Evolutionary conservation across 2,113 vertebrate genomes (phyloP).

Genomic region (Ardeotis arabs): DNA sequence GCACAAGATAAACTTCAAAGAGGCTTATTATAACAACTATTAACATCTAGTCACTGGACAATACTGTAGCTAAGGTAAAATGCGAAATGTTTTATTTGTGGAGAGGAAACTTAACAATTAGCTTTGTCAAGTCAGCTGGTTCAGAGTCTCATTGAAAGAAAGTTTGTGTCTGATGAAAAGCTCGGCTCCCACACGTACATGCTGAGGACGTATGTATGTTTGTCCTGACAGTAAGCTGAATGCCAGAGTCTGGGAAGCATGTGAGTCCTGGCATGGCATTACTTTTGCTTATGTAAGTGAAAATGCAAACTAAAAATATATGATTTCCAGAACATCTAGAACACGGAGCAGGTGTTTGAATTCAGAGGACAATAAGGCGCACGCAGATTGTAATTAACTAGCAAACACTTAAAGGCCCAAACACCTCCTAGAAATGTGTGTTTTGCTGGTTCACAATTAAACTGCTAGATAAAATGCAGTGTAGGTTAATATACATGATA

Average conservation of each 20-base stretch:
- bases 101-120: not conserved
- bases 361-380: not conserved
- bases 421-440: not conserved
- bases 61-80: conserved; percentile 26
- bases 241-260: not conserved
- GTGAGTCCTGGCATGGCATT: not conserved
- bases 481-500: not conserved
- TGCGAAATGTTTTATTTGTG: not conserved
- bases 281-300: not conserved
- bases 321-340: not conserved
- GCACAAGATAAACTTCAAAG: not conserved
- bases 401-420: not conserved
- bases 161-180: not conserved
- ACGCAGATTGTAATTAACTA: not conserved
- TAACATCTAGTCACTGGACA: not conserved
- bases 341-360: not conserved
- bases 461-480: not conserved
- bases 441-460: not conserved
- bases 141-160: not conserved
- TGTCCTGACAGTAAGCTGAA: not conserved
- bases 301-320: not conserved
- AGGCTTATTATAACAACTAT: not conserved
- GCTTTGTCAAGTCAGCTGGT: not conserved
- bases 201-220: accelerated
- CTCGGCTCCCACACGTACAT: not conserved